These are phyloP conservation scores for Phylloscopus trochilus DNA, from an alignment of 2,113 vertebrate species.

Conservation along the genomic window DNA sequence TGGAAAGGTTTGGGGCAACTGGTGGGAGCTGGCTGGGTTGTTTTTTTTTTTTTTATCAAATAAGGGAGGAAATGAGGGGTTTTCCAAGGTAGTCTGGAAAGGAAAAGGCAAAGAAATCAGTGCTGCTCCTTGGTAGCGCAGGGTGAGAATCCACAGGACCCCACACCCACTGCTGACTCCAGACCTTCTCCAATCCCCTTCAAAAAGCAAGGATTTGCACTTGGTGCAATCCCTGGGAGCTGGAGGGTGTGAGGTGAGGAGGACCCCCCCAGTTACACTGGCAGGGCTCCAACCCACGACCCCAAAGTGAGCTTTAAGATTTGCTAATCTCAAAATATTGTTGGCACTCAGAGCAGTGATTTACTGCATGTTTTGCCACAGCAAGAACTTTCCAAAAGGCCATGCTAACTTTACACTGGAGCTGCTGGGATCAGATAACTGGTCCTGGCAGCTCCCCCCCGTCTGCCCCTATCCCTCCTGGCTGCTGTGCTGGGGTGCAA, in stretches of 20 bases:
- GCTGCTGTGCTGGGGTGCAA: not conserved
- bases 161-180: not conserved
- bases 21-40: not conserved
- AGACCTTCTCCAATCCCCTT: not conserved
- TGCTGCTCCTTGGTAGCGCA: fast-evolving
- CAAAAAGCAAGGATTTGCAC: not conserved
- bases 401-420: constrained; percentile 66
- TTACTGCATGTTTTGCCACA: constrained; percentile 29
- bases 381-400: constrained; percentile 59
- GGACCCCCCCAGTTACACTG: not conserved
- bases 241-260: fast-evolving
- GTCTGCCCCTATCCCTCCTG: not conserved
- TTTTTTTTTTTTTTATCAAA: not conserved
- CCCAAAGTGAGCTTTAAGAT: not conserved
- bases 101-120: not conserved
- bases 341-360: constrained; percentile 47
- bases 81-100: not conserved
- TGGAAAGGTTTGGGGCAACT: fast-evolving
- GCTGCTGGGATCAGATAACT: constrained; percentile 29
- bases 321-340: constrained; percentile 62
- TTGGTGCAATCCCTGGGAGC: fast-evolving
- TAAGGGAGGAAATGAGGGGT: not conserved
- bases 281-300: not conserved
- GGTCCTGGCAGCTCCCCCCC: not conserved
- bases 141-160: too few relatives aligned